Evolutionary conservation across 2,888 invertebrate species (phyloP).

Genomic region (Gandaritis pyraliata): DNA sequence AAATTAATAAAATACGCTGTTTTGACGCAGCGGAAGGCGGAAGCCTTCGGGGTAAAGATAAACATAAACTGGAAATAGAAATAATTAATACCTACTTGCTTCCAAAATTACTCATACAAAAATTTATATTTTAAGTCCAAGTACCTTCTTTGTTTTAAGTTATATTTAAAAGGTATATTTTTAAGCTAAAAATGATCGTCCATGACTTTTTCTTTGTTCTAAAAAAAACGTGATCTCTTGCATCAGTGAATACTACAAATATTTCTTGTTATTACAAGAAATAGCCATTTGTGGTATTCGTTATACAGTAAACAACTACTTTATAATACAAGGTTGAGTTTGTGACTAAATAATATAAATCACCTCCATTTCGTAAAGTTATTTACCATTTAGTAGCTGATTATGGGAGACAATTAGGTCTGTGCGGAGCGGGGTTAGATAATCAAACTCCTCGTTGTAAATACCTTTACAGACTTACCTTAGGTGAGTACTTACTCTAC

Average conservation of each 20-base stretch:
- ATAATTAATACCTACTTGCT: not conserved
- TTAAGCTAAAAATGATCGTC: not conserved
- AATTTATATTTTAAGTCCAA: not conserved
- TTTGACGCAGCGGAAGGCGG: not conserved
- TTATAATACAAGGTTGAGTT: no score
- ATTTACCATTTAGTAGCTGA: no score
- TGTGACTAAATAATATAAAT: not conserved
- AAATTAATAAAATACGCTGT: not conserved
- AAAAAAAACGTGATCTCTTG: not conserved
- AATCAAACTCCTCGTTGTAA: no score
- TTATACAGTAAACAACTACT: not conserved
- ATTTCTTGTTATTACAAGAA: not conserved
- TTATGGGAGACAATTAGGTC: no score
- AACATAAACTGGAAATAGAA: constrained; percentile 6
- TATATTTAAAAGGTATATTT: no score
- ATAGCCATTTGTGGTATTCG: no score
- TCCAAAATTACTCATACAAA: not conserved
- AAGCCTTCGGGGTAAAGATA: not conserved
- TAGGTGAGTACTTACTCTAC: no score
- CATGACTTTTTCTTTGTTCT: not conserved
- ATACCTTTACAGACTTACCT: no score
- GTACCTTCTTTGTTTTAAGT: no score
- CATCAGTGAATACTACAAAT: not conserved
- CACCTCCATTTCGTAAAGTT: not conserved
- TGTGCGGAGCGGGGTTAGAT: no score